These are phyloP conservation scores for Nomada ruficornis DNA, from an alignment of 2,888 invertebrate species.

Conservation along the genomic window DNA sequence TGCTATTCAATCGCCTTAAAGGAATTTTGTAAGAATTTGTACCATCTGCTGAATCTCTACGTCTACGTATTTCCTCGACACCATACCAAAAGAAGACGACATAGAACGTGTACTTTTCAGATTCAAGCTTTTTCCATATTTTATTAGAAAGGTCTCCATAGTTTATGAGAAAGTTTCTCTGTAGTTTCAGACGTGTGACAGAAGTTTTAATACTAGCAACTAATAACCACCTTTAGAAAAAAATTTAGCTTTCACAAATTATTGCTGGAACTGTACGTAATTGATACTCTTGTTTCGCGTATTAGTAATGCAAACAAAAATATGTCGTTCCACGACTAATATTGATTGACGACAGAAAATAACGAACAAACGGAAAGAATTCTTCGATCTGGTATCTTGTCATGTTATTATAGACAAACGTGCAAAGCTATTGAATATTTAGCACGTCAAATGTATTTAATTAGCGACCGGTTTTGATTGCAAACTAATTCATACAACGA, in stretches of 20 bases:
- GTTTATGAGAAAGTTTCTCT: no score
- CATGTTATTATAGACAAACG: neutral
- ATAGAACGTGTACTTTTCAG: no score
- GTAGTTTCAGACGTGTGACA: no score
- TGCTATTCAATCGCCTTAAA: neutral
- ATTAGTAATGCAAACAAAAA: no score
- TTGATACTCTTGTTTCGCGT: no score
- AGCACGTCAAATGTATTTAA: slow-evolving; percentile 8
- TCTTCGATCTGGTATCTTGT: slow-evolving; percentile 2
- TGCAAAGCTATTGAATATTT: slow-evolving; percentile 3
- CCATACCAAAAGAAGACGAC: no score
- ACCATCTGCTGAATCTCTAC: neutral
- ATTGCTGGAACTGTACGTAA: no score
- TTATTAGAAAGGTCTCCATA: no score
- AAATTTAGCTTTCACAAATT: no score
- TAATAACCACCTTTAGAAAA: neutral
- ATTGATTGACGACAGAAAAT: neutral
- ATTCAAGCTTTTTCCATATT: no score
- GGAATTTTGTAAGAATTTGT: neutral
- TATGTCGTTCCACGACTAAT: neutral
- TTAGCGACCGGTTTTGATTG: slow-evolving; percentile 10
- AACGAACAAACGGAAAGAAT: slow-evolving; percentile 1
- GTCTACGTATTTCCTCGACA: no score
- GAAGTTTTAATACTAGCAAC: no score
- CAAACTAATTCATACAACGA: neutral